Evolutionary conservation across 2,888 invertebrate genomes (phyloP), one percentile per base, ranked within the genome.

Genomic region (Bimastos eiseni): DNA sequence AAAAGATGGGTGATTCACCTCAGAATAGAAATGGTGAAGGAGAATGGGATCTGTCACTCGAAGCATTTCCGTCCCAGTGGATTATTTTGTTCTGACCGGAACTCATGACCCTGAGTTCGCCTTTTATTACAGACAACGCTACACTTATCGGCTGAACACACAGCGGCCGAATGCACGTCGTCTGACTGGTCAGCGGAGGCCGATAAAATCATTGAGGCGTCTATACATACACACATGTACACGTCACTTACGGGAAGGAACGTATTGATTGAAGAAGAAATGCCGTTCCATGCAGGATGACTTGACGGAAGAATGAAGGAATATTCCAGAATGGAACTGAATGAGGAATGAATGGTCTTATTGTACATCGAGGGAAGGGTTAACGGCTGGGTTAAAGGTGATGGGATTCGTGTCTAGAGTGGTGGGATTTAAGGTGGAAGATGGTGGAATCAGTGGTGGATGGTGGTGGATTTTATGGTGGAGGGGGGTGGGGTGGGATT

Each of bases 91-190:
- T 70, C 70, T n/a, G 70, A 70, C 70, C 70, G 70, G 70, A 70
- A n/a, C 5, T 70, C 30, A n/a, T 70, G 70, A 70, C 70, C 70
- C 70, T 70, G 70, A 6, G 70, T 70, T 70, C 70, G n/a, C 70
- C 70, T 70, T 70, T 70, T 70, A 70, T 70, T 70, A n/a, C 70
- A n/a, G 70, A 70, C 70, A 70, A n/a, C n/a, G 70, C 70, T 70
- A 70, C 70, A n/a, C 70, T 11, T n/a, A n/a, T 70, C n/a, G 70
- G 70, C 70, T 70, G 70, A 70, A 70, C n/a, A 70, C 70, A 70
- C 70, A 70, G n/a, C 70, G 70, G 70, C n/a, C 3, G 70, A 70
- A 70, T 70, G 1, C 70, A 70, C 70, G n/a, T n/a, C 70, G 70
- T 30, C 30, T 70, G 70, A 70, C 30, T n/a, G 30, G n/a, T 70